Evolutionary conservation across 2,113 vertebrate species (phyloP), one percentile per base, ranked within the genome.

Genomic region (Chaenocephalus aceratus): DNA sequence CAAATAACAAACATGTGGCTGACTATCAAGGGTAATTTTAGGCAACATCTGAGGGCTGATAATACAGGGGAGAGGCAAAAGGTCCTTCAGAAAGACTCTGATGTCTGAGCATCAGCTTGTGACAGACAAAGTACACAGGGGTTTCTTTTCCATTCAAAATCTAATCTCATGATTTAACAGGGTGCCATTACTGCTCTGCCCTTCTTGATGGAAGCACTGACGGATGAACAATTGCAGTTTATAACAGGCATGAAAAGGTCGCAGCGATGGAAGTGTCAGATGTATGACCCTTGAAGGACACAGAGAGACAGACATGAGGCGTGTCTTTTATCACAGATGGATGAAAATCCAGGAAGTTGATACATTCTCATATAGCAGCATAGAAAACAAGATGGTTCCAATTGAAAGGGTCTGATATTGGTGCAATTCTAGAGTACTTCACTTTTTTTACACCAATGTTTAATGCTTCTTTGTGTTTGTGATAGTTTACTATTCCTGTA

Each of bases 241-340:
- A 81, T 88, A 92, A 92, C 72, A 82, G 75, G 85, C 90, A 79
- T 89, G 86, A 89, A 90, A 89, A 90, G 83, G 89, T 88, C 82
- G 51, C 58, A 52, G 64, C 72, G 60, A 76, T 81, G 68, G 63
- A 85, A 79, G 73, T 72, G 75, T 73, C 73, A 71, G 74, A 78
- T 23, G 71, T 16, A 23, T 46, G 65, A 86, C 74, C 83, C 75
- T 72, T 90, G 82, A 92, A 89, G 85, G 88, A 84, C 75, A 68
- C 53, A 26, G 49, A 36, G 62, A 30, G 61, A 10, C 49, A 65
- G 16, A 67, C 36, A 75, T 54, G 16, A 77, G 58, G 85, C 30
- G 41, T 30, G 62, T 15, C 15, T 64, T 73, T 76, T 11, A 66
- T 26, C 48, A 30, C 8, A 72, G 6, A 44, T 23, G 18, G 41